phyloP scores from a whole-genome alignment of 2,113 vertebrate genomes.

The Ancistrus triradiatus region DNA sequence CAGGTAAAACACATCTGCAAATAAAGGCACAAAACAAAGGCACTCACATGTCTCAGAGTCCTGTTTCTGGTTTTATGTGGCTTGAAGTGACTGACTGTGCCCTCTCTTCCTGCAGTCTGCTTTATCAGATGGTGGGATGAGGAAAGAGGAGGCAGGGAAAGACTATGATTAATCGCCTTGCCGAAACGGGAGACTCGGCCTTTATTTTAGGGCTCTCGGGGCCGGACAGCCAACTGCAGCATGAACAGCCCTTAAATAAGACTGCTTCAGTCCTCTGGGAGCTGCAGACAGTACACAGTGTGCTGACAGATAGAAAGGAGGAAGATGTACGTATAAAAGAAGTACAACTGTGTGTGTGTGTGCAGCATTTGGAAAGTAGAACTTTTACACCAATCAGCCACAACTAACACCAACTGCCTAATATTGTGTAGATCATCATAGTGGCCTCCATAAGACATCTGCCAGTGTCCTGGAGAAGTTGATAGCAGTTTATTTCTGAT shows the following conservation, averaged over 20 bases:
- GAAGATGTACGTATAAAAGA: not conserved
- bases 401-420: too few relatives aligned
- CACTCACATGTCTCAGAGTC: not conserved
- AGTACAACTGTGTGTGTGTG: not conserved
- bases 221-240: conserved; percentile 8
- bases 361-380: too few relatives aligned
- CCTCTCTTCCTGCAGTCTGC: conserved; percentile 10
- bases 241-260: conserved; percentile 42
- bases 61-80: conserved; percentile 6
- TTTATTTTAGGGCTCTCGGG: conserved; percentile 31
- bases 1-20: conserved; percentile 26
- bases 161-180: conserved; percentile 37
- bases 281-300: conserved; percentile 22
- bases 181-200: conserved; percentile 29
- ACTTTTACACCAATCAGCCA: too few relatives aligned
- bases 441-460: too few relatives aligned
- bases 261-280: conserved; percentile 35
- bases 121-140: conserved; percentile 30
- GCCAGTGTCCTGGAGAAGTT: too few relatives aligned
- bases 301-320: conserved; percentile 16
- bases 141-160: conserved; percentile 4
- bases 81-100: conserved; percentile 3
- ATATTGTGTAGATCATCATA: too few relatives aligned
- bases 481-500: too few relatives aligned
- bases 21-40: conserved; percentile 39